phyloP scores from a whole-genome alignment of 2,113 vertebrate genomes.

The Harpagus bidentatus region DNA sequence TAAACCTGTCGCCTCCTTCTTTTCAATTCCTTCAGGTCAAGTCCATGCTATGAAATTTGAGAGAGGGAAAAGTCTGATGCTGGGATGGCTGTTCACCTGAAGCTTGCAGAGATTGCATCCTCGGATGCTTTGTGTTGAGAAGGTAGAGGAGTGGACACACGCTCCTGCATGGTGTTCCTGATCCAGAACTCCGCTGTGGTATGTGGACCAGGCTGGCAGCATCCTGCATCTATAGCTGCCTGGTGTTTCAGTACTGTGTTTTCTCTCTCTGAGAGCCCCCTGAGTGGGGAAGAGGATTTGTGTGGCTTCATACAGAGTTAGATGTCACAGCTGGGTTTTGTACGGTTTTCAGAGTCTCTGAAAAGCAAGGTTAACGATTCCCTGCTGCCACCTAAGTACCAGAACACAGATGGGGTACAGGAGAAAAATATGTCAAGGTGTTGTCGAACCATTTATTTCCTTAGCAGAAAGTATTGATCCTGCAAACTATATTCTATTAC shows the following conservation, averaged over 20 bases:
- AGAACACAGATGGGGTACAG: background rate
- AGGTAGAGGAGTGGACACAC: accelerated
- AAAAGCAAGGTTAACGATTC: background rate
- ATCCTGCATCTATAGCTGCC: background rate
- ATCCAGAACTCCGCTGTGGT: accelerated
- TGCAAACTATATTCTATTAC: constrained; percentile 15
- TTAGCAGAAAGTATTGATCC: constrained; percentile 41
- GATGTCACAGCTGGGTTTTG: background rate
- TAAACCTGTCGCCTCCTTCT: background rate
- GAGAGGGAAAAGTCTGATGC: background rate
- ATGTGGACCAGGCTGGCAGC: background rate
- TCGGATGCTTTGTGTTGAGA: background rate
- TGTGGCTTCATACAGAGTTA: background rate
- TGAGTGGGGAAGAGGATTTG: background rate
- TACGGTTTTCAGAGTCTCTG: background rate
- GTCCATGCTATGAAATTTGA: background rate
- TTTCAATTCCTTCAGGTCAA: background rate
- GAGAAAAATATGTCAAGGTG: constrained; percentile 35
- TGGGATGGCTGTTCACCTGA: background rate
- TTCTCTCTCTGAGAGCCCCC: background rate
- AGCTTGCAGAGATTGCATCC: background rate
- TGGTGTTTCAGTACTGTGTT: background rate
- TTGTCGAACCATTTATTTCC: constrained; percentile 30
- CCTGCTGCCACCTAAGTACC: background rate
- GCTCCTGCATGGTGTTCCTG: accelerated